Conservation (phyloP, 2,888 invertebrate species). For the Camptogramma bilineatum region DNA sequence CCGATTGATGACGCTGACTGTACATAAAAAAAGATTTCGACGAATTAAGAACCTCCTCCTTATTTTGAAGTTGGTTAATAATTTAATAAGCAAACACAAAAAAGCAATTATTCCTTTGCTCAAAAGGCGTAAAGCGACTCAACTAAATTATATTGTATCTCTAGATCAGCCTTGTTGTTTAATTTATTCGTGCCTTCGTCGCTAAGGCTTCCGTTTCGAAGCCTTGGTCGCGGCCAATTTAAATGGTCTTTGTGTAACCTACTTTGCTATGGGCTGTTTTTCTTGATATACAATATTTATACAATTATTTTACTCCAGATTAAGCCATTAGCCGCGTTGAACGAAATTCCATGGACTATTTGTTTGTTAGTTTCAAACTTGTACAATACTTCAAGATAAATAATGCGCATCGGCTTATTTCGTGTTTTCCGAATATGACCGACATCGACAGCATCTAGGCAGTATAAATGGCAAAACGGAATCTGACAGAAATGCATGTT, state of each 20-base stretch:
- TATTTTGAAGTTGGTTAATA: too few species aligned
- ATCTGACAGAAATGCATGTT: too few species aligned
- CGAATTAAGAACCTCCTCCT: too few species aligned
- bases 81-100: too few species aligned
- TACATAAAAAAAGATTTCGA: too few species aligned
- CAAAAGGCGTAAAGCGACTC: conserved; percentile 32
- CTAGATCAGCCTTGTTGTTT: conserved; percentile 54
- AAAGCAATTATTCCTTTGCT: neutral
- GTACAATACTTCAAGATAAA: too few species aligned
- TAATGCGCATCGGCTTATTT: too few species aligned
- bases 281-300: neutral
- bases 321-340: neutral
- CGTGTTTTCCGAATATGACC: too few species aligned
- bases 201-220: conserved; percentile 46
- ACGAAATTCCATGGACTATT: neutral
- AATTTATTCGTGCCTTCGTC: conserved; percentile 54
- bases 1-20: too few species aligned
- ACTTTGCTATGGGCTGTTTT: conserved; percentile 13
- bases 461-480: too few species aligned
- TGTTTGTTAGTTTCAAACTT: neutral
- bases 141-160: conserved; percentile 50
- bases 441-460: too few species aligned
- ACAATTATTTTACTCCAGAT: neutral
- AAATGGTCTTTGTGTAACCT: conserved; percentile 29
- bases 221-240: conserved; percentile 35